Conservation (phyloP, 1,140 invertebrate genomes). For the Aradophagus sp. region DNA sequence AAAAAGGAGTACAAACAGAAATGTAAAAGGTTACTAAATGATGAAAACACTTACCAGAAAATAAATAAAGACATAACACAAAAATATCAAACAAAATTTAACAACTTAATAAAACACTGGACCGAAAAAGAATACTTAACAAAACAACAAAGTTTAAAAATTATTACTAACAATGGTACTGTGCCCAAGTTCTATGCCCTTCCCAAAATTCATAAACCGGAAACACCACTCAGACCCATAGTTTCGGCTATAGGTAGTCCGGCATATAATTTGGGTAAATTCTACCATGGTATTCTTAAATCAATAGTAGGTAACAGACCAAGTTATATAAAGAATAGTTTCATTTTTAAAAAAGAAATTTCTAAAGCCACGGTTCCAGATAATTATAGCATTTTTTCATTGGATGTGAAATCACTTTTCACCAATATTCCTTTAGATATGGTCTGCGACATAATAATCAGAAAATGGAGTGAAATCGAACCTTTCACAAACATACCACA, state of each 20-base stretch:
- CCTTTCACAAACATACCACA: not conserved
- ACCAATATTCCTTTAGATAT: conserved; percentile 9
- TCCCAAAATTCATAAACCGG: conserved; percentile 6
- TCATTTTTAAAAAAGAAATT: not conserved
- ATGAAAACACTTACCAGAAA: too few relatives aligned
- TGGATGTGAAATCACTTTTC: conserved; percentile 14
- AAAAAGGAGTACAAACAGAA: too few relatives aligned
- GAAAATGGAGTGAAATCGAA: not conserved
- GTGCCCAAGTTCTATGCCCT: conserved; percentile 8
- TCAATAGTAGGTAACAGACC: not conserved
- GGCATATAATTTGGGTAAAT: conserved; percentile 10
- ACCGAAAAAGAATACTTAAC: not conserved
- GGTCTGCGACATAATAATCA: not conserved
- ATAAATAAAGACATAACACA: conserved; percentile 4
- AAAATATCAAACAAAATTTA: conserved; percentile 4
- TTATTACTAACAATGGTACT: conserved; percentile 1
- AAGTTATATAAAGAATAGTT: conserved; percentile 2
- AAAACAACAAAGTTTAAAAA: not conserved
- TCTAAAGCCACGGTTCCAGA: not conserved
- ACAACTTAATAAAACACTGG: not conserved
- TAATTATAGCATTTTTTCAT: conserved; percentile 2
- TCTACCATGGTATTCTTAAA: conserved; percentile 2
- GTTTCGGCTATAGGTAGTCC: conserved; percentile 8
- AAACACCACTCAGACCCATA: conserved; percentile 2
- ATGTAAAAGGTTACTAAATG: too few relatives aligned